Conservation (phyloP, 1,140 invertebrate species). For the Phymastichus coffea region DNA sequence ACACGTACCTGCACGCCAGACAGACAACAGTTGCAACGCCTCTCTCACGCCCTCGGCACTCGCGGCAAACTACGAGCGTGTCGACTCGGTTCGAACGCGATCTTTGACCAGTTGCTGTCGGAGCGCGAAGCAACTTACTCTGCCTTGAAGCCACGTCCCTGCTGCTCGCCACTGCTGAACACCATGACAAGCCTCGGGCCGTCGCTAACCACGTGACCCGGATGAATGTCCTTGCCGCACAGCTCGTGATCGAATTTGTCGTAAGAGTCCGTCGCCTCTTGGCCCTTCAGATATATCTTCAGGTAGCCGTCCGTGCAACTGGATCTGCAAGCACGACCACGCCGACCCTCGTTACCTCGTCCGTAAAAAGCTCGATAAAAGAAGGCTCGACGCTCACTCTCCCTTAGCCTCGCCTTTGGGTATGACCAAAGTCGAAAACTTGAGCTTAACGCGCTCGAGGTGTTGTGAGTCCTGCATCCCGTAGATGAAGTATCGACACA, state of each 20-base stretch:
- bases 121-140: slow-evolving; percentile 46
- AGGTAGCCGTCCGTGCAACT: slow-evolving; percentile 87
- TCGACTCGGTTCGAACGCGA: too few relatives aligned
- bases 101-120: not conserved
- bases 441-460: slow-evolving; percentile 86
- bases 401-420: slow-evolving; percentile 71
- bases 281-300: slow-evolving; percentile 88
- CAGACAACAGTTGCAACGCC: not conserved
- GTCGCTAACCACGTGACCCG: slow-evolving; percentile 77
- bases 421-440: slow-evolving; percentile 88
- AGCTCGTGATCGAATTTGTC: slow-evolving; percentile 91
- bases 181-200: slow-evolving; percentile 92
- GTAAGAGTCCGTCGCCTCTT: slow-evolving; percentile 88
- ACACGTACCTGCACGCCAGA: slow-evolving; percentile 65
- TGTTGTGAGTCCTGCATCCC: slow-evolving; percentile 94
- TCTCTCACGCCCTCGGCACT: not conserved
- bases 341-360: not conserved
- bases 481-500: slow-evolving; percentile 97
- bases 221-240: slow-evolving; percentile 75
- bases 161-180: slow-evolving; percentile 85
- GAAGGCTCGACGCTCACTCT: slow-evolving; percentile 70
- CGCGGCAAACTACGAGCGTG: too few relatives aligned
- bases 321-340: slow-evolving; percentile 49
- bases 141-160: slow-evolving; percentile 90
- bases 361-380: too few relatives aligned